A percentile compares a stretch with the other conserved stretches of the same genome.
phyloP scores from a whole-genome alignment of 1,140 invertebrate genomes.

The Hyles vespertilio region DNA sequence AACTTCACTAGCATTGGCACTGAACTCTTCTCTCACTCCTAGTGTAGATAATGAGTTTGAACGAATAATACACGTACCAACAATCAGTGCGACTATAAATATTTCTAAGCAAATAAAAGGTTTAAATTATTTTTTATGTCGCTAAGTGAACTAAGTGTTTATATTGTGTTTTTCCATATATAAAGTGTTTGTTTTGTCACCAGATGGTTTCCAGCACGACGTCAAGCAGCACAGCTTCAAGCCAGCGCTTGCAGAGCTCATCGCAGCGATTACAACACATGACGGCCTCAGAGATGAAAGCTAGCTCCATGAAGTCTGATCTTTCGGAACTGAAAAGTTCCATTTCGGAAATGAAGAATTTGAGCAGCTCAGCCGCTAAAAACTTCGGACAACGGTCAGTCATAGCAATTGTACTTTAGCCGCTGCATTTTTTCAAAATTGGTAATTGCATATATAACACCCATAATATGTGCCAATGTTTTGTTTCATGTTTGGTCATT shows the following conservation, averaged over 20 bases:
- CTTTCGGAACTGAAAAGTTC: conserved; percentile 84
- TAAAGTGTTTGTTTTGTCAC: conserved; percentile 14
- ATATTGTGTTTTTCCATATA: no score
- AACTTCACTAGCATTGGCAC: conserved; percentile 65
- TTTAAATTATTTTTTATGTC: no score
- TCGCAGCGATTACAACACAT: conserved; percentile 66
- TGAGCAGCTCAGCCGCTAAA: conserved; percentile 73
- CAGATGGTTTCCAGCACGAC: conserved; percentile 76
- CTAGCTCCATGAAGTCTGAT: conserved; percentile 84
- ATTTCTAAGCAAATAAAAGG: no score
- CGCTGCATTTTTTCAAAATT: background rate
- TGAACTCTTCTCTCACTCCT: conserved; percentile 56
- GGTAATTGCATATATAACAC: conserved; percentile 24
- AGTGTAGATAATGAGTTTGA: conserved; percentile 64
- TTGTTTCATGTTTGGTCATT: conserved; percentile 40
- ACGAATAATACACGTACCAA: conserved; percentile 19
- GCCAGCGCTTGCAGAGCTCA: conserved; percentile 74
- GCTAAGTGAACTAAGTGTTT: background rate
- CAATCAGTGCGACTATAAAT: no score
- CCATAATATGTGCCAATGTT: conserved; percentile 22
- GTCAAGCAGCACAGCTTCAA: conserved; percentile 77
- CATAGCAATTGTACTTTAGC: background rate
- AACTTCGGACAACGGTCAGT: conserved; percentile 75
- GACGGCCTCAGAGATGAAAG: conserved; percentile 80
- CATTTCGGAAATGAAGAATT: conserved; percentile 85